Evolutionary conservation across 2,113 vertebrate genomes (phyloP).

Genomic region (Abramis brama): DNA sequence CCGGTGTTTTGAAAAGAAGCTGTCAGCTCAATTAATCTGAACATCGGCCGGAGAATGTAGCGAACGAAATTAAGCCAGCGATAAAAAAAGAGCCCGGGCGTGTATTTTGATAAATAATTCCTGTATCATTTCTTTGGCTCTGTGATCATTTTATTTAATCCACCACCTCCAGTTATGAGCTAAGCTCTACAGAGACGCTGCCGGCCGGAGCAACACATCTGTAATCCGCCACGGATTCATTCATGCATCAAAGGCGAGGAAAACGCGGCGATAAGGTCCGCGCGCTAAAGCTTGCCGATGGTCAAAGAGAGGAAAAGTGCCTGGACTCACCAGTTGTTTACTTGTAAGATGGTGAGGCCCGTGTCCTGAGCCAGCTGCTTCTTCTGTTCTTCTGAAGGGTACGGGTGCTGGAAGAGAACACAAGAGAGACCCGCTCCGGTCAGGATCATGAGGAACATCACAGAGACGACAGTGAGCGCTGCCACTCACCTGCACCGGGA

Average conservation of each 20-base stretch:
- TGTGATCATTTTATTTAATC: conserved; percentile 99
- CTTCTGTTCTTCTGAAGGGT: conserved; percentile 99
- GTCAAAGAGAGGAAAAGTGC: conserved; percentile 61
- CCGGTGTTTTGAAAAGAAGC: conserved; percentile 99
- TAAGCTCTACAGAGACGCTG: conserved; percentile 95
- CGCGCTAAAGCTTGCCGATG: neutral
- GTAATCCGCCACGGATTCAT: conserved; percentile 72
- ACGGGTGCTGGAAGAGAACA: conserved; percentile 88
- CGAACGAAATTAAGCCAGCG: conserved; percentile 98
- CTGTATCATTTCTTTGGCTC: conserved; percentile 99
- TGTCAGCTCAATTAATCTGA: conserved; percentile 99
- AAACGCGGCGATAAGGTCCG: conserved; percentile 53
- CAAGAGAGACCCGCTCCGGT: conserved; percentile 50
- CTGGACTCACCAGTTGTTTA: conserved; percentile 99
- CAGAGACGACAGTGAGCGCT: conserved; percentile 10
- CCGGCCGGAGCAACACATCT: conserved; percentile 82
- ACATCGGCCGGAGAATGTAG: conserved; percentile 99
- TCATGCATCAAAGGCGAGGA: conserved; percentile 79
- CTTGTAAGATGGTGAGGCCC: conserved; percentile 99
- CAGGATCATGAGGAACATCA: neutral
- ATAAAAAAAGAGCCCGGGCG: conserved; percentile 90
- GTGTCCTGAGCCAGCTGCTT: conserved; percentile 99
- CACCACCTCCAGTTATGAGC: conserved; percentile 90
- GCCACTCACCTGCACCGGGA: no score
- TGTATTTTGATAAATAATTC: conserved; percentile 99